Base-by-base conservation (phyloP, 2,113 vertebrate species). In the Dipodomys stephensi region DNA sequence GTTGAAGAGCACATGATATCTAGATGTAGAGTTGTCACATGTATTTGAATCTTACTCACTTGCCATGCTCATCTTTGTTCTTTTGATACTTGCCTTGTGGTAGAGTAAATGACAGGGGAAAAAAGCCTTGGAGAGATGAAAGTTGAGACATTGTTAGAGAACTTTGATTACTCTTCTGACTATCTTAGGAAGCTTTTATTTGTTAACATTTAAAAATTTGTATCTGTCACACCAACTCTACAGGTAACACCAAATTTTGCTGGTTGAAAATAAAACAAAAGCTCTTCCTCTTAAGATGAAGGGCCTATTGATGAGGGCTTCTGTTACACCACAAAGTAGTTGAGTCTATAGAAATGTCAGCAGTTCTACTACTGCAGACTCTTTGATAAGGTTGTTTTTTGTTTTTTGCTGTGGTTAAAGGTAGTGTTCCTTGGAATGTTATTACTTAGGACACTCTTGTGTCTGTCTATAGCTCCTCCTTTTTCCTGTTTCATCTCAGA, bases 181-280 rank as follows among this genome's bases (percentile, higher is more conserved):
- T 64, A 67, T 53, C 92, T 89, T 69, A 68, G 49, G 30, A 86
- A 92, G 77, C 67, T 80, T 65, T 9, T 60, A 11, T 92, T 85
- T 78, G 16, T 77, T 88, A 92, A 39, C 46, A 83, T 81, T 95
- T 11, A 74, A 91, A 86, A 53, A 18, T 11, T 32, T 76, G 0
- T 60, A 6, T 67, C 32, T 72, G 3, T 79, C 35, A 84, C 71
- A 64, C 23, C 18, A 72, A 44, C 53, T 87, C 93, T 78, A 25
- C 10, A 65, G 28, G 30, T 53, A 76, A 28, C 68, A 44, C 28
- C 89, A n/a, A 92, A 35, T 3, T 62, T 12, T 74, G 46, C 87
- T 20, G 46, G 44, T 67, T 68, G 84, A 71, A 84, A 78, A 22
- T 53, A 68, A 65, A 79, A 18, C 44, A 39, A 88, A 87, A 86